These are phyloP conservation scores for Zaprionus obscuricornis DNA, from an alignment of 2,888 invertebrate genomes.

Conservation along the genomic window DNA sequence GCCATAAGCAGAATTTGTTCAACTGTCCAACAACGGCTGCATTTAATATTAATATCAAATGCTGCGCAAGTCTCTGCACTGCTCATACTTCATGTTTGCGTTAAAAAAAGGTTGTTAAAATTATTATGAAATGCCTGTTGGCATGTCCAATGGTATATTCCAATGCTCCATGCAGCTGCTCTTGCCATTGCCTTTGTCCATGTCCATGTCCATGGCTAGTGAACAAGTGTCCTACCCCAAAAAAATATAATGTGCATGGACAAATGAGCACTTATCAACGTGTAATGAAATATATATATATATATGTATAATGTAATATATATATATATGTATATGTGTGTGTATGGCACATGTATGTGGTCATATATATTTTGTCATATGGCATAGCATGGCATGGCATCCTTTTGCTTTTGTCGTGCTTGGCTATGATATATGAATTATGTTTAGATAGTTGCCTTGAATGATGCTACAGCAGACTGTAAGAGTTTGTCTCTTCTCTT, in stretches of 20 bases:
- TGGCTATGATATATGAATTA: conserved; percentile 67
- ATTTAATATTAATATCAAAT: conserved; percentile 64
- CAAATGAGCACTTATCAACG: conserved; percentile 72
- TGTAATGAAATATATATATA: conserved; percentile 69
- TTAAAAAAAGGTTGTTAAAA: conserved; percentile 76
- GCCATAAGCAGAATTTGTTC: conserved; percentile 16
- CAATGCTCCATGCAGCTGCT: background rate
- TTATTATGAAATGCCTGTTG: conserved; percentile 81
- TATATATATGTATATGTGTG: background rate
- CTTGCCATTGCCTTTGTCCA: background rate
- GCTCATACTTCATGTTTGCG: conserved; percentile 48
- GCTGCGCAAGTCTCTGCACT: conserved; percentile 12
- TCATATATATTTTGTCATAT: too few species aligned
- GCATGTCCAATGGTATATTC: conserved; percentile 55
- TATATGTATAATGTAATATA: conserved; percentile 19
- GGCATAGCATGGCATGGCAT: too few species aligned
- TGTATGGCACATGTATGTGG: conserved; percentile 13
- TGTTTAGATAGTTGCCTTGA: conserved; percentile 58
- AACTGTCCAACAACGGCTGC: conserved; percentile 34
- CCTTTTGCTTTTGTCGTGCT: conserved; percentile 64
- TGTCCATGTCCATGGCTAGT: background rate
- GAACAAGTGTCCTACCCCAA: background rate
- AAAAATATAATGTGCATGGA: conserved; percentile 16
- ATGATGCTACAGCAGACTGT: conserved; percentile 32
- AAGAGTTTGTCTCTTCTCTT: background rate